Evolutionary conservation across 2,888 invertebrate species (phyloP), one percentile per base, ranked within the genome.

Genomic region (Orthosia cruda): DNA sequence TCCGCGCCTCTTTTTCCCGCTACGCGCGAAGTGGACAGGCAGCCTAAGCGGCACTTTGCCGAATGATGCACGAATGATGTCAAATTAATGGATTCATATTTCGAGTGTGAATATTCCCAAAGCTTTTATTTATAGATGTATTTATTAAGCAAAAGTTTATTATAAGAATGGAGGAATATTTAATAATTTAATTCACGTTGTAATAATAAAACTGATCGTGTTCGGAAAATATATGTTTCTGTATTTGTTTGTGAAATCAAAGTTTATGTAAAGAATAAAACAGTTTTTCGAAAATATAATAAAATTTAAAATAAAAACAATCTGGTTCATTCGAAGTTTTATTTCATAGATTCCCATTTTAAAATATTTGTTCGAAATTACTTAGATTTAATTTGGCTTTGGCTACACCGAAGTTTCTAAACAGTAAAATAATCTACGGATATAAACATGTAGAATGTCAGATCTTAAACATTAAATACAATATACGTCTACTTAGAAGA

Each of bases 351-450:
- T 67, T 76, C 66, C 66, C 58, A 71, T 77, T 83, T 77, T 77
- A 71, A 77, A 78, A 86, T 74, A 73, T 87, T 76, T 86, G 79
- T 84, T 79, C 75, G 69, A 87, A 81, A 80, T 80, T 75, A 79
- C 83, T 84, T 85, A 85, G 67, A 83, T 81, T 84, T 89, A 87
- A 77, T 90, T 92, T 91, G 90, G 91, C 90, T 89, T 90, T 89
- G 90, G 89, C 87, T 89, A 90, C 87, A 89, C 84, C 83, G 79
- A 87, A 83, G 85, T 84, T 70, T 63, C 52, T 82, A 82, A 64
- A 88, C 73, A 74, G 47, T 72, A 73, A 70, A 72, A 73, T 68
- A 67, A 77, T 79, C 73, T 68, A 76, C 62, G 9, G 40, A 58
- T 72, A 74, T 62, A 76, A 61, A 69, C 70, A 85, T 77, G 63